Evolutionary conservation across 2,113 vertebrate genomes (phyloP), one percentile per base, ranked within the genome.

Genomic region (Megaleporinus macrocephalus): DNA sequence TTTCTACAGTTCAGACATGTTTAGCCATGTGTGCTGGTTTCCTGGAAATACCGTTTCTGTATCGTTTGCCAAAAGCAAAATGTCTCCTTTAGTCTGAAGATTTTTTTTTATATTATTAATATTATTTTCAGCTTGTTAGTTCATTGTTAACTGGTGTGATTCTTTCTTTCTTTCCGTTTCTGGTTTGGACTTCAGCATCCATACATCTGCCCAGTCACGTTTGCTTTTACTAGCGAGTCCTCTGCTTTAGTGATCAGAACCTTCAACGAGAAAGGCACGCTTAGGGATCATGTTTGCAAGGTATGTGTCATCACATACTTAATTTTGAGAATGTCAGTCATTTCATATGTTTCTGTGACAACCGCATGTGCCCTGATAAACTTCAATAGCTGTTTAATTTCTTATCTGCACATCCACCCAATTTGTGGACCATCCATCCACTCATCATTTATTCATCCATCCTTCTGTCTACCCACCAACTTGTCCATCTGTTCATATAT

Each of bases 271-370:
- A 97, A 93, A 87, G 98, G 98, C 86, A 97, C 97, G 18, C 90
- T 99, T 76, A 96, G 97, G 89, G 98, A 99, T 91, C 95, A 97
- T 87, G 96, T 99, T 90, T 98, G 96, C 89, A 99, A 99, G 97
- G 98, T 99, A 95, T 44, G 36, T 59, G 13, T 57, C 5, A 41
- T 24, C 6, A 49, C 6, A 13, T 18, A 26, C 12, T 33, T 16
- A 0, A 12, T 76, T 27, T 36, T 36, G 36, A 36, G 36, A 3
- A 7, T 36, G 7, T 36, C 36, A 36, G 36, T 36, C 36, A 36
- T 7, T 36, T 36, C 22, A 59, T 2, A 30, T 63, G 30, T 41
- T 27, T 73, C 7, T 73, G 27, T 22, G 9, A 22, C 22, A 3
- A 12, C 26, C 33, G 27, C 6, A 4, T 66, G 61, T 27, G 63